Percentiles rank a stretch among this genome's conserved stretches.
phyloP scores from a whole-genome alignment of 2,797 vertebrate genomes.

The Euthynnus affinis region DNA sequence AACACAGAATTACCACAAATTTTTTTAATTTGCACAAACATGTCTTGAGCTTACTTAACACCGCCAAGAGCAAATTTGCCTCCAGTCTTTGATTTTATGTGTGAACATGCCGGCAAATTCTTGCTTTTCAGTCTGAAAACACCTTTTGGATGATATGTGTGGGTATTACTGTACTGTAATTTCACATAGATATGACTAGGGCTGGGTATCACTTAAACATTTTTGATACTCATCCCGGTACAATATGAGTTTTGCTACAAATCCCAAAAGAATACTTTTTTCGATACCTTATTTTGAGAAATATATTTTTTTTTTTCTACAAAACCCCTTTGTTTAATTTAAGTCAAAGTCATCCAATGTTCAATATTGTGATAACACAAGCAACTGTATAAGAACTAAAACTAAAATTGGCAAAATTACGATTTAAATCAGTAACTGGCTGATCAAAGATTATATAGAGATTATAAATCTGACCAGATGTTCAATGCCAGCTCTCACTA shows the following conservation, averaged over 20 bases:
- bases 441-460: no score
- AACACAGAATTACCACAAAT: no score
- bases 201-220: not conserved
- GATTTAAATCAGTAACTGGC: no score
- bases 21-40: no score
- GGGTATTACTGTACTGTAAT: not conserved
- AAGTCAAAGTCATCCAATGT: not conserved
- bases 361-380: not conserved
- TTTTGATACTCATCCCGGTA: not conserved
- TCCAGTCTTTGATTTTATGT: not conserved
- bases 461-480: no score
- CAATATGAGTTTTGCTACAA: not conserved
- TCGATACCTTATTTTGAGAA: not conserved
- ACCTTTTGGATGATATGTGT: not conserved
- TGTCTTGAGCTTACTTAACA: no score
- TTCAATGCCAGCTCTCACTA: not conserved
- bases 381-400: not conserved
- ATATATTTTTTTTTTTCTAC: not conserved
- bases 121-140: slow-evolving; percentile 8
- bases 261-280: not conserved
- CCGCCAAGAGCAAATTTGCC: no score
- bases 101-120: not conserved
- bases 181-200: not conserved
- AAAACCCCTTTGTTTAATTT: not conserved
- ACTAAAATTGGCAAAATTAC: no score